Evolutionary conservation across 2,113 vertebrate species (phyloP), one percentile per base, ranked within the genome.

Genomic region (Polyodon spathula): DNA sequence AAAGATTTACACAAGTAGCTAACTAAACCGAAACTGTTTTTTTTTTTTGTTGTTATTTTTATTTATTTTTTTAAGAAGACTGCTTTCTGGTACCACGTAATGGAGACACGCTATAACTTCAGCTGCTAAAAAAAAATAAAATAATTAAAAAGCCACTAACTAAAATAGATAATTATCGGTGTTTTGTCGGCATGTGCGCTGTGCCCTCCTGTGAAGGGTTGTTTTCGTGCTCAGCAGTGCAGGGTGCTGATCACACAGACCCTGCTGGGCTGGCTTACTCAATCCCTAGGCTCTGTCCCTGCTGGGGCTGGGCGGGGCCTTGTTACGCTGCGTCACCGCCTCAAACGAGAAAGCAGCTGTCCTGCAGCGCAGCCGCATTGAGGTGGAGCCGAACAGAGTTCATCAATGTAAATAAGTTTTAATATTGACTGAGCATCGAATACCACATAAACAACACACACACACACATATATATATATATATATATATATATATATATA

Each of bases 221-320:
- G 40, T 55, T 56, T 59, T 48, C 37, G 42, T 37, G 8, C 58
- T 14, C 4, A 16, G 51, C 1, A 38, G 27, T 27, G 43, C 53
- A n/a, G 12, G 27, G 12, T 11, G 54, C 9, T 50, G 37, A 4
- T 12, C 42, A 37, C 40, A 50, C 57, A 38, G 57, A 56, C 27
- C 58, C 40, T 58, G 57, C 58, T 63, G 39, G 54, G 39, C 51
- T 11, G 64, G 39, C 16, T n/a, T 42, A 14, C 57, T 51, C 4
- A 59, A 48, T 68, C 59, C 60, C 40, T 59, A 61, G 40, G 66
- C 63, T 63, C 65, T 63, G 66, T 67, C 69, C 58, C 55, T 44
- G 4, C 11, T 48, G 38, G 76, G 69, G 75, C 73, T 74, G 73
- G 70, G 73, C 68, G 64, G 43, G 66, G 42, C 15, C 3, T 10